Conservation (phyloP, 1,140 invertebrate genomes). For the Helicoverpa armigera region DNA sequence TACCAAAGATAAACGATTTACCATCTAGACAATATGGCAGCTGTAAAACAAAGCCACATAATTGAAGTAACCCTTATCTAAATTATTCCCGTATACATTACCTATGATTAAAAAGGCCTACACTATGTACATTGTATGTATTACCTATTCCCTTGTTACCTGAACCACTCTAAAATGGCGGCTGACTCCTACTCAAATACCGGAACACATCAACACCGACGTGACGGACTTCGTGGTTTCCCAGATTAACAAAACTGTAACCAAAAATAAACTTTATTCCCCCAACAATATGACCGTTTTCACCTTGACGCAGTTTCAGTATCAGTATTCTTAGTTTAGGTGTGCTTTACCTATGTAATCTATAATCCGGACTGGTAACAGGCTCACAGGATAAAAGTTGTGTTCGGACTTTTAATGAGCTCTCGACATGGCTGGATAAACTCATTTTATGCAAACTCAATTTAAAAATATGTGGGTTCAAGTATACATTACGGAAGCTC, state of each 20-base stretch:
- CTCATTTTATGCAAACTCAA: slow-evolving; percentile 23
- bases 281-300: neutral
- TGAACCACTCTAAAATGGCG: slow-evolving; percentile 10
- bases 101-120: slow-evolving; percentile 3
- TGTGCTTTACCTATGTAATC: slow-evolving; percentile 37
- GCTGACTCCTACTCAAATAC: neutral
- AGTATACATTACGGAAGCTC: slow-evolving; percentile 1
- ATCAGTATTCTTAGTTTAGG: slow-evolving; percentile 18
- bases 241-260: neutral
- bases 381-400: slow-evolving; percentile 42
- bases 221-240: slow-evolving; percentile 17
- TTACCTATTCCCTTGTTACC: neutral
- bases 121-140: neutral
- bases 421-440: slow-evolving; percentile 25
- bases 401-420: slow-evolving; percentile 47
- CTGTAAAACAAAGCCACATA: too few relatives aligned
- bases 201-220: slow-evolving; percentile 42
- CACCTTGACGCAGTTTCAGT: neutral
- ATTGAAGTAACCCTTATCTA: too few relatives aligned
- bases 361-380: slow-evolving; percentile 20
- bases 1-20: too few relatives aligned
- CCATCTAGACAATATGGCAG: too few relatives aligned
- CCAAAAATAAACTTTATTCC: slow-evolving; percentile 14
- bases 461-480: neutral
- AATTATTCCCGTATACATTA: too few relatives aligned